A percentile compares a stretch with the other conserved stretches of the same genome.
phyloP scores from a whole-genome alignment of 2,797 vertebrate species.

The Austrolebias charrua region DNA sequence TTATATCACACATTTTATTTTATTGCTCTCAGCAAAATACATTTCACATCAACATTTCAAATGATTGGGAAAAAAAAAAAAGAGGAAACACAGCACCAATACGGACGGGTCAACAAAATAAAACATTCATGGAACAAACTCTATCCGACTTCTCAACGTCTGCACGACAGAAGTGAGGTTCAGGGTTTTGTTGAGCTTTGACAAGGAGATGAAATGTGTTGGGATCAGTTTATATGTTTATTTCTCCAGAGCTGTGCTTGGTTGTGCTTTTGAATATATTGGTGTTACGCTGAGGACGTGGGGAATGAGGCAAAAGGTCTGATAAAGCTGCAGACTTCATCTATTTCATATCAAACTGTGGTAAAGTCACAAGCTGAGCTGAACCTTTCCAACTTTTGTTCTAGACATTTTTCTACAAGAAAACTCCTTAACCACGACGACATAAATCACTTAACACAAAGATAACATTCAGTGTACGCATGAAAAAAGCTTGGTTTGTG shows the following conservation, averaged over 20 bases:
- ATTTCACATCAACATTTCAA: conserved; percentile 60
- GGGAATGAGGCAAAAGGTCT: conserved; percentile 46
- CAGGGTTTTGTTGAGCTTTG: too few relatives aligned
- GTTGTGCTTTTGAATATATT: neutral
- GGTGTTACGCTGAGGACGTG: conserved; percentile 12
- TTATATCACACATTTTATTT: conserved; percentile 69
- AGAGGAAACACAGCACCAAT: conserved; percentile 57
- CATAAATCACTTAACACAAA: conserved; percentile 18
- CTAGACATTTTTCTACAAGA: conserved; percentile 26
- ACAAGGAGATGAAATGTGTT: conserved; percentile 11
- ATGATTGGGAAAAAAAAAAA: conserved; percentile 64
- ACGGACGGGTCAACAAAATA: conserved; percentile 44
- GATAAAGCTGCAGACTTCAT: conserved; percentile 31
- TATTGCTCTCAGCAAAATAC: conserved; percentile 71
- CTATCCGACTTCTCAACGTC: conserved; percentile 33
- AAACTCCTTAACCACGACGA: conserved; percentile 5
- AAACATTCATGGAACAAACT: conserved; percentile 55
- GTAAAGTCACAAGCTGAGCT: conserved; percentile 34
- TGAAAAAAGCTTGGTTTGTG: neutral
- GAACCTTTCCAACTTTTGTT: conserved; percentile 48
- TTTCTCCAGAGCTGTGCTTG: neutral
- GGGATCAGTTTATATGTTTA: neutral
- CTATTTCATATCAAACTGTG: conserved; percentile 6
- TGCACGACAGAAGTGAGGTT: neutral
- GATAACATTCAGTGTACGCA: conserved; percentile 32